A percentile compares a stretch with the other conserved stretches of the same genome.
phyloP scores from a whole-genome alignment of 2,888 invertebrate genomes.

The Neoaliturus tenellus region DNA sequence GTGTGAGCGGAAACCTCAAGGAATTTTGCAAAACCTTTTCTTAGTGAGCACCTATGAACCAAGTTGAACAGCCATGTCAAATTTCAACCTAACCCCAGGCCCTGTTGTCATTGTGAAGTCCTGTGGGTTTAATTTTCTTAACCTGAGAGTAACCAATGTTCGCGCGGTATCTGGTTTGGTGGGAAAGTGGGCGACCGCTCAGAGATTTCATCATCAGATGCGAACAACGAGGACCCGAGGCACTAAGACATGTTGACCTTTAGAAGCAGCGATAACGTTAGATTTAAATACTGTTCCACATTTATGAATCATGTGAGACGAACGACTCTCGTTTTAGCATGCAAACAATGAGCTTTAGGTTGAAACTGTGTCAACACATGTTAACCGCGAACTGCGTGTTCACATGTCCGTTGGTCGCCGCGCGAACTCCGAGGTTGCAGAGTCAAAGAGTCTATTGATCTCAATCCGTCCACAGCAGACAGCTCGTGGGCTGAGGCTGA shows the following conservation, averaged over 20 bases:
- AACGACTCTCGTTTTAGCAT: not conserved
- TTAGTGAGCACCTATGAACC: no score
- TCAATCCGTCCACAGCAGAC: no score
- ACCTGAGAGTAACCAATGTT: not conserved
- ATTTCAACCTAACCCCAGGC: no score
- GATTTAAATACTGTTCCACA: not conserved
- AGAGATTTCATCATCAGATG: not conserved
- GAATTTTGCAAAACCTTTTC: no score
- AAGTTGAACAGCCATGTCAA: no score
- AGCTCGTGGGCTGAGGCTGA: no score
- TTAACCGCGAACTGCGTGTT: not conserved
- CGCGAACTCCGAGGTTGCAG: no score
- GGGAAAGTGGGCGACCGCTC: not conserved
- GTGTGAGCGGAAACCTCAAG: no score
- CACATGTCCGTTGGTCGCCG: no score
- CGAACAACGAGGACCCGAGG: not conserved
- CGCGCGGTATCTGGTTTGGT: not conserved
- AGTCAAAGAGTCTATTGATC: no score
- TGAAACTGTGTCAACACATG: not conserved
- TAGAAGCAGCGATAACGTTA: not conserved
- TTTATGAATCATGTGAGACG: not conserved
- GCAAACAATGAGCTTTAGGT: not conserved
- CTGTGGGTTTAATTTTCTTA: no score
- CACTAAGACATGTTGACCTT: not conserved
- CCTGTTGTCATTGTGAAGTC: no score